These are phyloP conservation scores for Tenualosa ilisha DNA, from an alignment of 2,797 vertebrate genomes.

Conservation along the genomic window DNA sequence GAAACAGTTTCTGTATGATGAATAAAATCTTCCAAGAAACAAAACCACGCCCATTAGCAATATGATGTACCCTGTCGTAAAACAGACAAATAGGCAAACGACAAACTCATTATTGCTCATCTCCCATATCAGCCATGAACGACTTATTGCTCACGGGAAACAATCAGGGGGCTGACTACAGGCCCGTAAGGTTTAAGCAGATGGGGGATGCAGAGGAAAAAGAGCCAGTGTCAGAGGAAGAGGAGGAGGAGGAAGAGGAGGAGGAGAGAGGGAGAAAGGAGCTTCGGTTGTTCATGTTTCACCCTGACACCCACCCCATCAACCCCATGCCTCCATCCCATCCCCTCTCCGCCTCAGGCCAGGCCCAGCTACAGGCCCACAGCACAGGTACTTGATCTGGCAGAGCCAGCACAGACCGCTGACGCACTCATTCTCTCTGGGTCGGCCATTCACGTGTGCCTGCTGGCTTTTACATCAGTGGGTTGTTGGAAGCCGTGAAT, in stretches of 20 bases:
- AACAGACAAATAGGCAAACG: slow-evolving; percentile 46
- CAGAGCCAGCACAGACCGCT: not conserved
- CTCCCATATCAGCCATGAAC: slow-evolving; percentile 61
- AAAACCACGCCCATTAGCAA: not conserved
- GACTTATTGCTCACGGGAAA: slow-evolving; percentile 52
- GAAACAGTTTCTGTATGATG: not conserved
- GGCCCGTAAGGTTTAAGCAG: slow-evolving; percentile 50
- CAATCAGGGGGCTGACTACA: slow-evolving; percentile 40
- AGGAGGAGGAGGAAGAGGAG: slow-evolving; percentile 43
- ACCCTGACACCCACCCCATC: slow-evolving; percentile 47
- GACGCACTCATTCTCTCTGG: not conserved
- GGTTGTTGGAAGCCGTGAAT: not conserved
- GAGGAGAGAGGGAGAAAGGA: slow-evolving; percentile 53
- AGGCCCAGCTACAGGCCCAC: not conserved
- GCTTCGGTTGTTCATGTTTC: slow-evolving; percentile 63
- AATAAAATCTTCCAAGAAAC: not conserved
- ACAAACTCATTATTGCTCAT: slow-evolving; percentile 18
- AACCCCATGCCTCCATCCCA: slow-evolving; percentile 28
- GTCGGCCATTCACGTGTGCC: not conserved
- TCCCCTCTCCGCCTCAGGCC: not conserved
- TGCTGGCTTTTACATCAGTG: not conserved
- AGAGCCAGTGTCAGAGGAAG: slow-evolving; percentile 38
- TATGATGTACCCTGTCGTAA: slow-evolving; percentile 6
- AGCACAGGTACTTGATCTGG: not conserved
- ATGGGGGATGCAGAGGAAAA: slow-evolving; percentile 47